Conservation (phyloP, 2,113 vertebrate genomes). For the Syngnathus typhle region DNA sequence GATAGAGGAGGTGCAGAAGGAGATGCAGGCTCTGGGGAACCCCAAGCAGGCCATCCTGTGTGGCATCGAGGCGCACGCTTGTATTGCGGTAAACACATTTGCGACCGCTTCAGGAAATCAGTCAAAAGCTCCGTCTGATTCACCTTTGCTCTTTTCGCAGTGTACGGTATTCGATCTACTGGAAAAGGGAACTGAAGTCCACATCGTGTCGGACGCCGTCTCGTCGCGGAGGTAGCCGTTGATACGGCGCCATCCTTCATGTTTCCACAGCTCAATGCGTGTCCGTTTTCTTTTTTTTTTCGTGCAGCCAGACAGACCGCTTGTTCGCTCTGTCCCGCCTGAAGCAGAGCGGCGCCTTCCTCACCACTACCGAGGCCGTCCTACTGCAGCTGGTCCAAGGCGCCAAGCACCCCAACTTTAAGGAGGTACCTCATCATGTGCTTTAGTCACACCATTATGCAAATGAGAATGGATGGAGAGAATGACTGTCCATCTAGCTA, state of each 20-base stretch:
- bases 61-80: slow-evolving; percentile 84
- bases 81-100: slow-evolving; percentile 73
- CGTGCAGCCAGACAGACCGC: slow-evolving; percentile 82
- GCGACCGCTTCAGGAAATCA: background rate
- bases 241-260: too few relatives aligned
- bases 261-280: too few relatives aligned
- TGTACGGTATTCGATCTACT: slow-evolving; percentile 81
- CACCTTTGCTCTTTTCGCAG: slow-evolving; percentile 50
- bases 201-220: slow-evolving; percentile 83
- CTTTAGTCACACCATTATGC: background rate
- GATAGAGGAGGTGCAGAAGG: slow-evolving; percentile 65
- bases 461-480: too few relatives aligned
- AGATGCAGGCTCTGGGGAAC: slow-evolving; percentile 67
- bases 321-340: slow-evolving; percentile 79
- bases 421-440: slow-evolving; percentile 69
- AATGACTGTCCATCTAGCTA: too few relatives aligned
- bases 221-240: slow-evolving; percentile 78
- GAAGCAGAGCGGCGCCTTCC: slow-evolving; percentile 81
- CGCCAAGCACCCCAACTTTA: slow-evolving; percentile 78
- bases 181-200: slow-evolving; percentile 81
- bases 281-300: background rate
- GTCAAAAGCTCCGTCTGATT: background rate
- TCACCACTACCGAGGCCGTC: slow-evolving; percentile 82
- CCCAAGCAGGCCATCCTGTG: slow-evolving; percentile 78
- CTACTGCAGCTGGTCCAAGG: slow-evolving; percentile 82